These are phyloP conservation scores for Aproaerema taeniolella DNA, from an alignment of 2,888 invertebrate genomes.

Conservation along the genomic window DNA sequence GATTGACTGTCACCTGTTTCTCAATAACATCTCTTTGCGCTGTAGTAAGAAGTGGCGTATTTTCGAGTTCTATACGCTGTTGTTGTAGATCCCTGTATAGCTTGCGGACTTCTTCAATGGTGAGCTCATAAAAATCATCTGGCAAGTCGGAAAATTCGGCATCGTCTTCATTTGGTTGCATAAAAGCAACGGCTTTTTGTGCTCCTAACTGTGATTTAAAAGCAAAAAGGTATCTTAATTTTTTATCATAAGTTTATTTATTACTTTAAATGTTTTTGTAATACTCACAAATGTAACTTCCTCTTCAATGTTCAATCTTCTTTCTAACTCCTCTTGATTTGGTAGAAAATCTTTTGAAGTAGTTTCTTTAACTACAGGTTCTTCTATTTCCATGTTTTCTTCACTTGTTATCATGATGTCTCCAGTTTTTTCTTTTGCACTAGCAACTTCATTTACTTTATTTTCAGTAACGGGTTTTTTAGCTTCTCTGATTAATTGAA, in stretches of 20 bases:
- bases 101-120: conserved; percentile 87
- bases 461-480: too few relatives aligned
- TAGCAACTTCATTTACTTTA: too few relatives aligned
- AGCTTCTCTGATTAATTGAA: too few relatives aligned
- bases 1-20: conserved; percentile 42
- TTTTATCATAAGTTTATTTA: not conserved
- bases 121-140: conserved; percentile 93
- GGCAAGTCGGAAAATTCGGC: conserved; percentile 83
- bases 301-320: conserved; percentile 61
- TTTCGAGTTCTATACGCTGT: conserved; percentile 80
- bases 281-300: conserved; percentile 69
- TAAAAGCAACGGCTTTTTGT: conserved; percentile 86
- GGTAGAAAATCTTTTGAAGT: not conserved
- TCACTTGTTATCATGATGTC: too few relatives aligned
- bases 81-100: conserved; percentile 86
- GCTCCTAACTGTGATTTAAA: conserved; percentile 79
- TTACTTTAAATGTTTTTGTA: not conserved
- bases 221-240: too few relatives aligned
- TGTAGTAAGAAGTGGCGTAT: conserved; percentile 83
- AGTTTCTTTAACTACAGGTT: too few relatives aligned
- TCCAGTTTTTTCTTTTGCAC: too few relatives aligned
- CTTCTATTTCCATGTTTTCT: not conserved
- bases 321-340: conserved; percentile 53
- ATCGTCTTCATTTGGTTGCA: conserved; percentile 73
- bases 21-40: conserved; percentile 39